A percentile compares a stretch with the other conserved stretches of the same genome.
Evolutionary conservation across 1,140 invertebrate species (phyloP).

Genomic region (Caerostris darwini): DNA sequence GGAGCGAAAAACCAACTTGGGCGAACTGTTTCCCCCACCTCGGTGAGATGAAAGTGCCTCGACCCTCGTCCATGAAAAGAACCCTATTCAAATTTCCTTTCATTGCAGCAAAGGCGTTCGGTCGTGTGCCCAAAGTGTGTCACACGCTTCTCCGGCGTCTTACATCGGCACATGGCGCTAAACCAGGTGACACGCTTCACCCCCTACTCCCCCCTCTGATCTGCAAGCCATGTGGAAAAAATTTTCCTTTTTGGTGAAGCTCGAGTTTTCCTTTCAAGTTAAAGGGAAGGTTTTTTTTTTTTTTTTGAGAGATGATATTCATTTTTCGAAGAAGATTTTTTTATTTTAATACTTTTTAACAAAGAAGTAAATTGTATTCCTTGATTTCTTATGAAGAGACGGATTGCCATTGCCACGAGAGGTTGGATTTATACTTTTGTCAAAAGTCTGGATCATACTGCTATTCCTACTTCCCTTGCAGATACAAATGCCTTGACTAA

Average conservation of each 20-base stretch:
- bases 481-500: too few species aligned
- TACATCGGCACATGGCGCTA: conserved; percentile 25
- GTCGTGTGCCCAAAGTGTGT: conserved; percentile 42
- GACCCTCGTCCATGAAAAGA: conserved; percentile 51
- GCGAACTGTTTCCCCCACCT: background rate
- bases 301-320: too few species aligned
- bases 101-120: background rate
- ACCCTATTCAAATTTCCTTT: conserved; percentile 44
- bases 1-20: background rate
- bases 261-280: background rate
- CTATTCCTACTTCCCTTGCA: too few species aligned
- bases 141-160: background rate
- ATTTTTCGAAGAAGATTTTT: too few species aligned
- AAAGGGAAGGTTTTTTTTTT: too few species aligned
- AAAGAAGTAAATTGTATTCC: too few species aligned
- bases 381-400: too few species aligned
- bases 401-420: too few species aligned
- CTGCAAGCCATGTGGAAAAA: background rate
- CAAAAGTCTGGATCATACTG: too few species aligned
- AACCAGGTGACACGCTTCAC: conserved; percentile 50
- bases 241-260: background rate
- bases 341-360: too few species aligned
- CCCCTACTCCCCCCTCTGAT: background rate
- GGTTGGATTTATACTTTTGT: too few species aligned
- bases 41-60: conserved; percentile 28